A percentile compares a stretch with the other conserved stretches of the same genome.
These are phyloP conservation scores for Hippocampus guttulatus DNA, from an alignment of 2,113 vertebrate species.

Conservation along the genomic window DNA sequence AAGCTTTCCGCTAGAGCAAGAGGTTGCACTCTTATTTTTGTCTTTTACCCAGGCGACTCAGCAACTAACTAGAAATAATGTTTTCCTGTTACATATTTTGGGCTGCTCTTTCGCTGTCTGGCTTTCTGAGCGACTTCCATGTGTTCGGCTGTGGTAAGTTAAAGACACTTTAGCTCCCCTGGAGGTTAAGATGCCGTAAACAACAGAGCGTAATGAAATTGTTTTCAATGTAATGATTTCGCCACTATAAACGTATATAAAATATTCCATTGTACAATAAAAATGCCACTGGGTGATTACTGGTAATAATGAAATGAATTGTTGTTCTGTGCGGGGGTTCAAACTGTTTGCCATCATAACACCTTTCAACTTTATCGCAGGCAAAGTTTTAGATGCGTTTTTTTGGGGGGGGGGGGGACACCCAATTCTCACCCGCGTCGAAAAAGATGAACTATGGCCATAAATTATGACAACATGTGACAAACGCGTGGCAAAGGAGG, in stretches of 20 bases:
- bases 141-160: slow-evolving; percentile 1
- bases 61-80: neutral
- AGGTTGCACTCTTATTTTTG: neutral
- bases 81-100: neutral
- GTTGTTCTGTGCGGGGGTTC: neutral
- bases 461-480: neutral
- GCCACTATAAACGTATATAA: neutral
- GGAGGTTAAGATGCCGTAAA: neutral
- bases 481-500: neutral
- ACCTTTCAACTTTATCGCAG: neutral
- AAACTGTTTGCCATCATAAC: neutral
- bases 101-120: neutral
- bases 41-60: neutral
- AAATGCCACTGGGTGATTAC: neutral
- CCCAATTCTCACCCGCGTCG: too few species aligned
- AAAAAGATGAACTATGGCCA: neutral
- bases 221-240: neutral
- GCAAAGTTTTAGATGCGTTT: neutral
- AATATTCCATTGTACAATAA: neutral
- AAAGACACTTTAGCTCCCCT: neutral
- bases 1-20: neutral
- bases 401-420: neutral
- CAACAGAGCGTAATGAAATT: neutral
- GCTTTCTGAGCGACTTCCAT: neutral
- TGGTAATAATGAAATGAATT: too few species aligned